phyloP scores from a whole-genome alignment of 2,113 vertebrate genomes.

The Lophotis ruficrista region DNA sequence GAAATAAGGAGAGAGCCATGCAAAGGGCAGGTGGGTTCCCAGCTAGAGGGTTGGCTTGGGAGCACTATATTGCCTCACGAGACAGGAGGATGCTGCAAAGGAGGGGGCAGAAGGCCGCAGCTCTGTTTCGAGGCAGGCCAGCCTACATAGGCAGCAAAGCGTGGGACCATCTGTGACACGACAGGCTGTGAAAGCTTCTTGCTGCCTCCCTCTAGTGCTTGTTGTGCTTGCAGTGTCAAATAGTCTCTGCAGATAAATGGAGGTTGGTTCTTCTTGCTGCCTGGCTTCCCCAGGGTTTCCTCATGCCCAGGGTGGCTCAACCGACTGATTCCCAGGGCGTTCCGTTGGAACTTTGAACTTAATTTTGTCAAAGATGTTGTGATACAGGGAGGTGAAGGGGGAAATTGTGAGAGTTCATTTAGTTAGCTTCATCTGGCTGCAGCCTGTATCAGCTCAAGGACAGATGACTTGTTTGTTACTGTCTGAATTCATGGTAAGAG shows the following conservation, averaged over 20 bases:
- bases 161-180: background rate
- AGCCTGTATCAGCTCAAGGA: background rate
- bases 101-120: background rate
- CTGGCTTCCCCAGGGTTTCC: background rate
- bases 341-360: background rate
- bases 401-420: background rate
- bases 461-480: background rate
- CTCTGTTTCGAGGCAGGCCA: background rate
- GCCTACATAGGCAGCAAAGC: background rate
- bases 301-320: background rate
- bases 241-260: background rate
- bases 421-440: background rate
- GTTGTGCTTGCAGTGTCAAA: background rate
- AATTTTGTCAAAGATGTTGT: background rate
- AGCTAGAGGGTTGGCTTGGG: background rate
- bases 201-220: background rate
- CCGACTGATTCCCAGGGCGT: background rate
- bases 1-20: background rate
- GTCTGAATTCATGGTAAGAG: background rate
- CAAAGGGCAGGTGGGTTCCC: background rate
- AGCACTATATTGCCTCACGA: fast-evolving
- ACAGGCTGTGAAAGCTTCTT: background rate
- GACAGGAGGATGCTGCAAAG: background rate
- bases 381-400: background rate
- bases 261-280: background rate